Percentiles rank a stretch among this genome's conserved stretches.
Conservation (phyloP, 2,888 invertebrate genomes). For the Drosophila acutilabella region DNA sequence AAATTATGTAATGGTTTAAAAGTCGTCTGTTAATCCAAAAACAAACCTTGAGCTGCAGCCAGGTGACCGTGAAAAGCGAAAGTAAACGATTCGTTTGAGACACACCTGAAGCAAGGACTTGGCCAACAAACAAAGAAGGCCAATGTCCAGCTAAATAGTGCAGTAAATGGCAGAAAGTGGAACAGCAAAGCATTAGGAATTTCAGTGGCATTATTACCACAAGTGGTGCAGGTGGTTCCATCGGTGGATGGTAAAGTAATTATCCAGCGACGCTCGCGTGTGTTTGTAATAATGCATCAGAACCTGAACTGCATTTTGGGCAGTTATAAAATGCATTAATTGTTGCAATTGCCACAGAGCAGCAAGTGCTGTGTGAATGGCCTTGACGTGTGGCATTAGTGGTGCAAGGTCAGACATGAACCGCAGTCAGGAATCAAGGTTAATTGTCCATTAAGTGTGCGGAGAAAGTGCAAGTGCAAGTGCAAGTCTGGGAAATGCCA, state of each 20-base stretch:
- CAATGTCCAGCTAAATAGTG: slow-evolving; percentile 11
- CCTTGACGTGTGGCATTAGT: slow-evolving; percentile 39
- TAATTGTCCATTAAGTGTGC: slow-evolving; percentile 78
- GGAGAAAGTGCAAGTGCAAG: slow-evolving; percentile 81
- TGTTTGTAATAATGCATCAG: slow-evolving; percentile 70
- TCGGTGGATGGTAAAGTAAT: slow-evolving; percentile 49
- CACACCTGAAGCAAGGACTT: slow-evolving; percentile 32
- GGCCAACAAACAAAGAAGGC: slow-evolving; percentile 7
- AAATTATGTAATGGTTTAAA: not conserved
- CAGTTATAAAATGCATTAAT: slow-evolving; percentile 70
- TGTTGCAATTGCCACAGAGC: slow-evolving; percentile 58
- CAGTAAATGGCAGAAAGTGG: slow-evolving; percentile 13
- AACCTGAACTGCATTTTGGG: slow-evolving; percentile 39
- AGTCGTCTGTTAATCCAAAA: not conserved
- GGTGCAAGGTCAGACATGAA: slow-evolving; percentile 58
- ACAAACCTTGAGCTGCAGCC: slow-evolving; percentile 11
- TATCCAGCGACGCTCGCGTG: slow-evolving; percentile 30
- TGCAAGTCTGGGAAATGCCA: slow-evolving; percentile 63
- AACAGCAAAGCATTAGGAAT: slow-evolving; percentile 30
- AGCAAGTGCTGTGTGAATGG: slow-evolving; percentile 37
- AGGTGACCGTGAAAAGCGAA: slow-evolving; percentile 42
- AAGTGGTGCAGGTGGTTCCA: slow-evolving; percentile 32
- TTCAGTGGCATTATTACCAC: slow-evolving; percentile 42
- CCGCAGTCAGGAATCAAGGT: slow-evolving; percentile 69
- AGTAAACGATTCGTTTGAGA: slow-evolving; percentile 35